Evolutionary conservation across 1,140 invertebrate species (phyloP), one percentile per base, ranked within the genome.

Genomic region (Pogonus chalceus): DNA sequence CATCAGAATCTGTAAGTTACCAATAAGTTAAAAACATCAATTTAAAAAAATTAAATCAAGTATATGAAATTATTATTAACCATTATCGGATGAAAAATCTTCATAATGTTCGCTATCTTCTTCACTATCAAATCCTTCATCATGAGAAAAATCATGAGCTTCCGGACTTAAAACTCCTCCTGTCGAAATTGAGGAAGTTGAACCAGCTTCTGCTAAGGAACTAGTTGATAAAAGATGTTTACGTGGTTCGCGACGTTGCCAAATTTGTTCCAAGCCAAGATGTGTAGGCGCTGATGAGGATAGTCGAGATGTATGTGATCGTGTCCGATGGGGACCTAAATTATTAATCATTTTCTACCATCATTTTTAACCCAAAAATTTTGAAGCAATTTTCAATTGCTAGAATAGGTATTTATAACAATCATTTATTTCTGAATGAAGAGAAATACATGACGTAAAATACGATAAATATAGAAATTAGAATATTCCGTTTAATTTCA

Each of bases 221-320:
- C 88, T 84, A 9, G 89, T 92, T 22, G 88, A 91, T n/a, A 92
- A 66, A 43, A 92, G 72, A 75, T 90, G 89, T 62, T 87, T 87
- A 35, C 90, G 76, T 14, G 90, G 88, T 66, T 93, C 89, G 52
- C 89, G 72, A 20, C 87, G 77, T 62, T 83, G 81, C 89, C 89
- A 92, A 51, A 92, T 85, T 70, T 90, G 79, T 63, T 90, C 83
- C 56, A 89, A 72, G n/a, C 79, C 83, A 55, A 85, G 76, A 60
- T 87, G 82, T 23, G 87, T 88, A n/a, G 88, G 88, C 14, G 88
- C 87, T 22, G 88, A 90, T 47, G 87, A 88, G 1, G 87, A 90
- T 0, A 90, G 70, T 31, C 87, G 77, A 4, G 85, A 81, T 53
- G 68, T 60, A 70, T 74, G 53, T 64, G 51, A 60, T 70, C 77